Conservation (phyloP, 2,113 vertebrate genomes). For the Mugil cephalus region DNA sequence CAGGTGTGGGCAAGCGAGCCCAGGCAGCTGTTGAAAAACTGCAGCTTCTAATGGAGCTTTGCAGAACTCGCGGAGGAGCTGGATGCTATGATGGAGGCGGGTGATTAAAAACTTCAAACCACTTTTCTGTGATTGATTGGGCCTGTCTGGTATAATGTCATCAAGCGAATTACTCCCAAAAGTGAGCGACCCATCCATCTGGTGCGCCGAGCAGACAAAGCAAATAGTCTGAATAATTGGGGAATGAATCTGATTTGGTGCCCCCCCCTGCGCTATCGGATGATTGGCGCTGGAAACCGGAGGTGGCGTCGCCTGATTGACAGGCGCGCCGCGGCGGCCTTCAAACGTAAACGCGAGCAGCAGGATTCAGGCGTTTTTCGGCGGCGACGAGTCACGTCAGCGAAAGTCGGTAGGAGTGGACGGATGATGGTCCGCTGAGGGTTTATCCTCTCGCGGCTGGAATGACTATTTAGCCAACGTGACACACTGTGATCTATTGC, state of each 20-base stretch:
- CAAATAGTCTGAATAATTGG: constrained; percentile 66
- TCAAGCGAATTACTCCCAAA: constrained; percentile 67
- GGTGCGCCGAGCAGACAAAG: constrained; percentile 56
- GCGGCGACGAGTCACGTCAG: constrained; percentile 36
- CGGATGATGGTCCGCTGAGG: background rate
- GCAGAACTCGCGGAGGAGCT: constrained; percentile 45
- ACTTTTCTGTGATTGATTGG: constrained; percentile 73
- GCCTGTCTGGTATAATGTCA: constrained; percentile 61
- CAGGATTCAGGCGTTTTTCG: constrained; percentile 22
- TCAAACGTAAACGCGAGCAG: constrained; percentile 41
- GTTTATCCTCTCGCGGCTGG: constrained; percentile 20
- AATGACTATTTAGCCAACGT: constrained; percentile 44
- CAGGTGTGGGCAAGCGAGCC: constrained; percentile 70
- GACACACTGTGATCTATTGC: constrained; percentile 18
- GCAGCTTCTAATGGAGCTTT: constrained; percentile 47
- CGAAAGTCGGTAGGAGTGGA: constrained; percentile 28
- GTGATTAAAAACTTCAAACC: constrained; percentile 72
- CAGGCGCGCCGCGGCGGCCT: constrained; percentile 15
- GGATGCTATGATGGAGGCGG: constrained; percentile 40
- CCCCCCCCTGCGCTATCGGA: constrained; percentile 42
- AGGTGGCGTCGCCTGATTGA: constrained; percentile 41
- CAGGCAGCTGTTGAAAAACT: constrained; percentile 69
- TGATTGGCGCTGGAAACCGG: constrained; percentile 50
- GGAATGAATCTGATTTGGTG: constrained; percentile 64
- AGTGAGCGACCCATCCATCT: constrained; percentile 59